Conservation (phyloP, 53 echinoderm and acorn worm species). For the Holothuria leucospilota region DNA sequence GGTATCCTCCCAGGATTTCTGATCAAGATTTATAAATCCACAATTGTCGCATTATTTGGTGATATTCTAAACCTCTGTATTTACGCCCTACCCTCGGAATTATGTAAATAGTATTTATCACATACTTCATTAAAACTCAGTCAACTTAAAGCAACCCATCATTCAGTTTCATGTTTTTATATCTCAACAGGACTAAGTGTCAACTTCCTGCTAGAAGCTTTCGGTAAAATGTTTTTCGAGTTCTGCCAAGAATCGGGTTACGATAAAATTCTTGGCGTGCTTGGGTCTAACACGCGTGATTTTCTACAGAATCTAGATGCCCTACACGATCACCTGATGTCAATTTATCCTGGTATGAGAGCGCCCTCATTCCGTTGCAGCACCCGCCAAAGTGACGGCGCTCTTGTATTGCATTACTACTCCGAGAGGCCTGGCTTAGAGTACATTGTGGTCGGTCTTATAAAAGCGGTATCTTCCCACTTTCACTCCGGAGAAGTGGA, state of each 20-base stretch:
- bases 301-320: slow-evolving; percentile 97
- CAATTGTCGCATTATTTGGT: no score
- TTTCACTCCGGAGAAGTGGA: slow-evolving; percentile 86
- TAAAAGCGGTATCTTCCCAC: slow-evolving; percentile 80
- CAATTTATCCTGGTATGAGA: slow-evolving; percentile 97
- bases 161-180: background rate
- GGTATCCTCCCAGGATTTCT: no score
- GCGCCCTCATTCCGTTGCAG: slow-evolving; percentile 97
- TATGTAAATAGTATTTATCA: no score
- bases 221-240: slow-evolving; percentile 95
- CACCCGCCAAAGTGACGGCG: slow-evolving; percentile 87
- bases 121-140: no score
- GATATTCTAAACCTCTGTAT: no score
- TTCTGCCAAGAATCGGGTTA: slow-evolving; percentile 99
- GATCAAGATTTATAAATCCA: no score
- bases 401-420: slow-evolving; percentile 96
- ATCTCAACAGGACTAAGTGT: slow-evolving; percentile 74
- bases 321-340: slow-evolving; percentile 92
- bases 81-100: no score
- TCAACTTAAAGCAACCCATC: no score
- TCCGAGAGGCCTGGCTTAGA: slow-evolving; percentile 93
- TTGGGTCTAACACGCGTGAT: slow-evolving; percentile 90
- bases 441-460: slow-evolving; percentile 91
- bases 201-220: slow-evolving; percentile 90
- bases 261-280: slow-evolving; percentile 90